A percentile compares a stretch with the other conserved stretches of the same genome.
Conservation (phyloP, 2,113 vertebrate genomes). For the Sander lucioperca region DNA sequence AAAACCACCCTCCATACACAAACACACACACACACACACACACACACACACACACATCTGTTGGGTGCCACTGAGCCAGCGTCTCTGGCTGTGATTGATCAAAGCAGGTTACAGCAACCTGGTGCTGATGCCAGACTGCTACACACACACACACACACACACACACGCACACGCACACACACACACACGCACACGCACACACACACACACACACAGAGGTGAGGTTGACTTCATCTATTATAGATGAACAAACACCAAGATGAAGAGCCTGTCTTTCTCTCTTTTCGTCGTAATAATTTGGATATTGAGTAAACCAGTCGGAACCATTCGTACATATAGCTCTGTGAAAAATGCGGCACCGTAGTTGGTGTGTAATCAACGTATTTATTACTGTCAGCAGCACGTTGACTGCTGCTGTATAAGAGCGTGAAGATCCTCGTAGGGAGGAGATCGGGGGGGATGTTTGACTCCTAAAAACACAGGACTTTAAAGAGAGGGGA, state of each 20-base stretch:
- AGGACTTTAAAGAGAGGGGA: too few relatives aligned
- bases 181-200: slow-evolving; percentile 16
- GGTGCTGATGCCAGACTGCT: slow-evolving; percentile 70
- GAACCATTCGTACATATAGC: too few relatives aligned
- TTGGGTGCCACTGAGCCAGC: slow-evolving; percentile 33
- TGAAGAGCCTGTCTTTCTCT: background rate
- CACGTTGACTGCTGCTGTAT: too few relatives aligned
- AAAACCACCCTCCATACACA: background rate
- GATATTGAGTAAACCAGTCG: too few relatives aligned
- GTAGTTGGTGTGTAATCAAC: too few relatives aligned
- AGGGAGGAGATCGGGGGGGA: too few relatives aligned
- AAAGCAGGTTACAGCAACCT: slow-evolving; percentile 86
- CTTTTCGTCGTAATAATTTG: background rate
- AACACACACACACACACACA: slow-evolving; percentile 22
- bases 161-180: slow-evolving; percentile 8
- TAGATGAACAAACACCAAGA: slow-evolving; percentile 34
- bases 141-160: slow-evolving; percentile 18
- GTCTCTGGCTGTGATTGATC: slow-evolving; percentile 82
- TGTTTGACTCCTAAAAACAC: too few relatives aligned
- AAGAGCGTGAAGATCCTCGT: too few relatives aligned
- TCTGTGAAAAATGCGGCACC: too few relatives aligned
- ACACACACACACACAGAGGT: background rate
- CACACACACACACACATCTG: slow-evolving; percentile 36
- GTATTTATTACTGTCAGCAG: too few relatives aligned
- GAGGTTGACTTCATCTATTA: slow-evolving; percentile 25